phyloP scores from a whole-genome alignment of 2,797 vertebrate genomes.

The Phoxinus dragarum region DNA sequence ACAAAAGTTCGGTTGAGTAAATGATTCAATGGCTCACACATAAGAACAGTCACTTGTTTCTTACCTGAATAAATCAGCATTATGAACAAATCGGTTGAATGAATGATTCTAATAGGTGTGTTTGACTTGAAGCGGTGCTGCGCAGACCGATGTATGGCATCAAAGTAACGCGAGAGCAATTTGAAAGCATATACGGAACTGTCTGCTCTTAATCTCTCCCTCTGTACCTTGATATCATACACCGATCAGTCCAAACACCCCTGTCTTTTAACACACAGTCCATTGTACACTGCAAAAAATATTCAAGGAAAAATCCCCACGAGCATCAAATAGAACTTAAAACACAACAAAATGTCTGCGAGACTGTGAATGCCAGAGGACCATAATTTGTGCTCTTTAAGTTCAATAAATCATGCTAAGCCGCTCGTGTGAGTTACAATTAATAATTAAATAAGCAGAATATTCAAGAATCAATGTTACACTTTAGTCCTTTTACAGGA shows the following conservation, averaged over 20 bases:
- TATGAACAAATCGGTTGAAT: not conserved
- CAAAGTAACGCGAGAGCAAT: no score
- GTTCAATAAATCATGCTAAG: conserved; percentile 4
- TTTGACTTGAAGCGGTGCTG: no score
- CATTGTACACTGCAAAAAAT: not conserved
- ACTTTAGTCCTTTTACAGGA: conserved; percentile 2
- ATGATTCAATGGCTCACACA: not conserved
- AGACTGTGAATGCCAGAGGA: not conserved
- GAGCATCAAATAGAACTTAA: not conserved
- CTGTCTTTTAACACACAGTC: not conserved
- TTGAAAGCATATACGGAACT: no score
- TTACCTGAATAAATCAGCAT: not conserved
- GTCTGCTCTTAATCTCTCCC: no score
- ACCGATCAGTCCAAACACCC: no score
- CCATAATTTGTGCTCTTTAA: not conserved
- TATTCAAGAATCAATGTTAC: conserved; percentile 18
- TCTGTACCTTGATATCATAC: no score
- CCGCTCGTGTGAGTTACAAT: not conserved
- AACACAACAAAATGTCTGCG: not conserved
- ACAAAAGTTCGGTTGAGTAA: not conserved
- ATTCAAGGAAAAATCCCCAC: not conserved
- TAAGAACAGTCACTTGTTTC: not conserved
- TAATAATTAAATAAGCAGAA: conserved; percentile 21
- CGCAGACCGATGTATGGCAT: no score
- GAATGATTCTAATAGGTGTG: not conserved